Conservation (phyloP, 2,113 vertebrate genomes). For the Odocoileus virginianus region DNA sequence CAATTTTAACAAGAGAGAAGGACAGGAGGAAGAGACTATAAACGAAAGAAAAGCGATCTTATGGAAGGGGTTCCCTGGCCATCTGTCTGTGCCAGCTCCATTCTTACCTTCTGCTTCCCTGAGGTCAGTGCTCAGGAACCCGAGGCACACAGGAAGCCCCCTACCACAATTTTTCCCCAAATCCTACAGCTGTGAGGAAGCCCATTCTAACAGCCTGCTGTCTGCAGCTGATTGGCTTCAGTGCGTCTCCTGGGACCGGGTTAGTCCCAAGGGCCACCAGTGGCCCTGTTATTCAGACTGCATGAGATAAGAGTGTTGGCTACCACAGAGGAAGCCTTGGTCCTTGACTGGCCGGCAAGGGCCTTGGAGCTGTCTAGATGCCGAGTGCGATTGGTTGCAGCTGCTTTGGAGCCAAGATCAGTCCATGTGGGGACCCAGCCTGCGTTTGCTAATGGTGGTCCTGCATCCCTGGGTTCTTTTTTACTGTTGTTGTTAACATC, state of each 20-base stretch:
- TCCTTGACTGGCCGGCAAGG: not conserved
- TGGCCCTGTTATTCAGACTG: not conserved
- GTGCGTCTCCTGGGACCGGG: not conserved
- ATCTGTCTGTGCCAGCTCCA: not conserved
- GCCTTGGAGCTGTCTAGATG: not conserved
- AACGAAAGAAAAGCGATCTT: not conserved
- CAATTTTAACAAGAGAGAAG: not conserved
- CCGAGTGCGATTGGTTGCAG: not conserved
- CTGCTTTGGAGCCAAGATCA: not conserved
- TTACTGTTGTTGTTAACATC: not conserved
- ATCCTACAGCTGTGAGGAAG: not conserved
- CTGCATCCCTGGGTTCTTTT: not conserved
- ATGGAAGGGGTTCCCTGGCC: not conserved
- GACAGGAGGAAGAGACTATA: not conserved
- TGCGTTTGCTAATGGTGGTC: not conserved
- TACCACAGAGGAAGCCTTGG: not conserved
- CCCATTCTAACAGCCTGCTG: not conserved
- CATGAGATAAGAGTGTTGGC: rapidly evolving
- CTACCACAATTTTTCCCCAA: not conserved
- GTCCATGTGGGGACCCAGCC: no score
- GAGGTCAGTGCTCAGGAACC: not conserved
- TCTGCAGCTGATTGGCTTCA: no score
- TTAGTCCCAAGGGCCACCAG: not conserved
- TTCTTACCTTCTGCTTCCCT: not conserved
- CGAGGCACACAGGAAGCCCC: not conserved